These are phyloP conservation scores for Ctenicera cuprea DNA, from an alignment of 2,888 invertebrate species.

Conservation along the genomic window DNA sequence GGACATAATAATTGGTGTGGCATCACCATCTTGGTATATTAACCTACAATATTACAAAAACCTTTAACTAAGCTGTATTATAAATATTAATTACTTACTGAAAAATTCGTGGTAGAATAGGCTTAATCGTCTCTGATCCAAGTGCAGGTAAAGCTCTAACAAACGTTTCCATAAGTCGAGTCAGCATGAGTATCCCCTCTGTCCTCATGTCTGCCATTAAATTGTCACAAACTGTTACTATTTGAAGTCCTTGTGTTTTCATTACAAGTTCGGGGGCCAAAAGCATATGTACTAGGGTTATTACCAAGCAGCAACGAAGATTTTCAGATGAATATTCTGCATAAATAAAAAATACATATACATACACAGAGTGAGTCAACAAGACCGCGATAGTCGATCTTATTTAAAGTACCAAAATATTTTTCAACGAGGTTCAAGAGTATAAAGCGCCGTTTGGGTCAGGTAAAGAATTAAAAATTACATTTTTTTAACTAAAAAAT, in stretches of 20 bases:
- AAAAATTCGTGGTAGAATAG: conserved; percentile 78
- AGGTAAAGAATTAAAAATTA: too few relatives aligned
- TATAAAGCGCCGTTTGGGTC: too few relatives aligned
- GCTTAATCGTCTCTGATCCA: conserved; percentile 83
- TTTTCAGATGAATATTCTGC: conserved; percentile 89
- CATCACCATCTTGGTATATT: conserved; percentile 81
- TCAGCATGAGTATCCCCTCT: conserved; percentile 83
- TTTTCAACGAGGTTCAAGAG: too few relatives aligned
- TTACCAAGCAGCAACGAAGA: conserved; percentile 84
- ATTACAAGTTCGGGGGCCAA: conserved; percentile 87
- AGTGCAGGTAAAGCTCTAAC: conserved; percentile 83
- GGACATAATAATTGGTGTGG: conserved; percentile 82
- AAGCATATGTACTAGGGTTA: conserved; percentile 88
- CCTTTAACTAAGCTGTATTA: background rate
- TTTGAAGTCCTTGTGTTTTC: conserved; percentile 80
- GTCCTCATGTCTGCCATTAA: conserved; percentile 86
- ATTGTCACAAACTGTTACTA: conserved; percentile 82
- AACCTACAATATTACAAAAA: conserved; percentile 74
- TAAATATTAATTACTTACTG: conserved; percentile 70
- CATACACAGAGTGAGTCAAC: too few relatives aligned
- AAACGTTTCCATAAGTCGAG: conserved; percentile 85
- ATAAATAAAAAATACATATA: too few relatives aligned
- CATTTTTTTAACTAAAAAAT: too few relatives aligned
- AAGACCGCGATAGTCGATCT: too few relatives aligned
- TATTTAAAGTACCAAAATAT: too few relatives aligned